A percentile compares a stretch with the other conserved stretches of the same genome.
phyloP scores from a whole-genome alignment of 2,113 vertebrate genomes.

The Butorides virescens region DNA sequence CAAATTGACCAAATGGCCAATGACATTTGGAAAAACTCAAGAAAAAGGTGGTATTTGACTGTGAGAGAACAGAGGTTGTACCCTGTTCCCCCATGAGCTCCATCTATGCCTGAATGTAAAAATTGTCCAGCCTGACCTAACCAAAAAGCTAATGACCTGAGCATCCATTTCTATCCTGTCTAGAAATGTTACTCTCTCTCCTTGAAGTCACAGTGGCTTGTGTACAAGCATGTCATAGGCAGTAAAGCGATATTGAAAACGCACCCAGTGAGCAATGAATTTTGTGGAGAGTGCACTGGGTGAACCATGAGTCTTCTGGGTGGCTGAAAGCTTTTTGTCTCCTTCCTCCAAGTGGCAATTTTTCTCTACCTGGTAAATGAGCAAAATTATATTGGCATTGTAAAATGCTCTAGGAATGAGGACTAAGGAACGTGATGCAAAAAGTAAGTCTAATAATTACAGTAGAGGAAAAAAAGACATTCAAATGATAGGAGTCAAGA shows the following conservation, averaged over 20 bases:
- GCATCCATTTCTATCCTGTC: background rate
- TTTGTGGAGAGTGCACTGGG: background rate
- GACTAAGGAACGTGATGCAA: background rate
- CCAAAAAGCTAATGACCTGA: background rate
- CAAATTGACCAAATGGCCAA: background rate
- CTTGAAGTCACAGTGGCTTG: background rate
- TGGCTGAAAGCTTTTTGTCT: background rate
- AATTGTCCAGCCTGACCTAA: background rate
- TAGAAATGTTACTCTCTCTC: background rate
- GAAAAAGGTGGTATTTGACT: background rate
- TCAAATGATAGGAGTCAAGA: background rate
- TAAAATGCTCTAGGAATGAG: background rate
- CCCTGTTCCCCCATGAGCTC: background rate
- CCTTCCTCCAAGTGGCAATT: background rate
- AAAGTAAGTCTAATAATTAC: background rate
- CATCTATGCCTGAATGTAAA: background rate
- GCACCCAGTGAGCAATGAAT: background rate
- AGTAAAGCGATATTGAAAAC: background rate
- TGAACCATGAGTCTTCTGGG: background rate
- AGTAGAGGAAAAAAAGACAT: background rate
- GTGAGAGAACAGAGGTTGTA: background rate
- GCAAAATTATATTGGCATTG: background rate
- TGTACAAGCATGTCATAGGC: background rate
- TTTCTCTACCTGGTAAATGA: background rate
- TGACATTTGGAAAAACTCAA: background rate